These are phyloP conservation scores for Tricholaema leucomelas DNA, from an alignment of 2,113 vertebrate species.

Conservation along the genomic window DNA sequence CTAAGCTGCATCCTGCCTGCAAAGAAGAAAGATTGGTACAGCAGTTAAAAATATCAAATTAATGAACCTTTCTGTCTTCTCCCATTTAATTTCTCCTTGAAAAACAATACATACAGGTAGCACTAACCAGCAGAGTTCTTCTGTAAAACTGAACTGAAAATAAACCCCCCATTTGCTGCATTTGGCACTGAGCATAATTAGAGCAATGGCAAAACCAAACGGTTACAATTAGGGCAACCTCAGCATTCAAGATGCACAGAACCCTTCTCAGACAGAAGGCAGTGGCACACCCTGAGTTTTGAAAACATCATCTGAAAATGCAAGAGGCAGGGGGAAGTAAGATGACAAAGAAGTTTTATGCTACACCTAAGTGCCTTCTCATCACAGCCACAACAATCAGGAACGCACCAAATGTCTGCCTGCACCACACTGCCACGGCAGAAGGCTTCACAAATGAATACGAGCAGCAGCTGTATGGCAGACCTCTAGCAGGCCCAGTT, in stretches of 20 bases:
- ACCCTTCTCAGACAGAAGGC: not conserved
- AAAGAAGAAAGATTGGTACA: not conserved
- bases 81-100: not conserved
- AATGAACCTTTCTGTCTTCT: not conserved
- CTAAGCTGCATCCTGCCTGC: not conserved
- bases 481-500: not conserved
- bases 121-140: not conserved
- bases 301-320: conserved; percentile 3
- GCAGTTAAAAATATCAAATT: not conserved
- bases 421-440: not conserved
- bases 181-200: conserved; percentile 25
- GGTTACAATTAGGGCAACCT: not conserved
- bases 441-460: not conserved
- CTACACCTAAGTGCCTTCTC: not conserved
- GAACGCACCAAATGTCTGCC: not conserved
- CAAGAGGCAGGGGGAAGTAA: not conserved
- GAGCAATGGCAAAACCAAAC: not conserved
- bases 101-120: not conserved
- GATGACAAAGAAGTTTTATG: not conserved
- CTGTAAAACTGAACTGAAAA: not conserved
- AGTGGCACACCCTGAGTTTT: not conserved
- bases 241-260: not conserved
- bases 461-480: not conserved
- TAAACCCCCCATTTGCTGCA: not conserved
- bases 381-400: not conserved